Evolutionary conservation across 2,113 vertebrate genomes (phyloP).

Genomic region (Callipepla californica): DNA sequence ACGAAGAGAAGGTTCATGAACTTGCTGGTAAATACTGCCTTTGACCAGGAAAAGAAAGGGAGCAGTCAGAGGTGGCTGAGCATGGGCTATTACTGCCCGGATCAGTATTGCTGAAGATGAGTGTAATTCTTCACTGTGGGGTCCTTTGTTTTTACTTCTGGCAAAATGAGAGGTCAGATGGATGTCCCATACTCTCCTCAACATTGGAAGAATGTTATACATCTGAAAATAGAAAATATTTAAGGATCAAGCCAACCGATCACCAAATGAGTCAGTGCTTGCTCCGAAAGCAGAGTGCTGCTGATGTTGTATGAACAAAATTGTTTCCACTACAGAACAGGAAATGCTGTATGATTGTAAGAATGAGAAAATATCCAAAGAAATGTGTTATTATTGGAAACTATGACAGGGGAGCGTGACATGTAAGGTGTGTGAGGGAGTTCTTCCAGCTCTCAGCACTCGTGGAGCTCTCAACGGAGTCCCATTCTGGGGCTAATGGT

Average conservation of each 20-base stretch:
- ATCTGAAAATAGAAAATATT: background rate
- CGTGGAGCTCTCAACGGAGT: background rate
- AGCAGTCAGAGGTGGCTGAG: background rate
- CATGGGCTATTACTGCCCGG: background rate
- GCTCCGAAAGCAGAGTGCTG: background rate
- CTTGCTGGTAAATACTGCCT: constrained; percentile 3
- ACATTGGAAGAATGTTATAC: background rate
- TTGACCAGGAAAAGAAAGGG: background rate
- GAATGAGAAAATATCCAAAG: background rate
- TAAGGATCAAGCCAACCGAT: background rate
- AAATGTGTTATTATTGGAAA: background rate
- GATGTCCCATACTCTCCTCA: background rate
- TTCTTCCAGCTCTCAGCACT: background rate
- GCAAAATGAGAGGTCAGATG: background rate
- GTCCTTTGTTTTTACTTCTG: background rate
- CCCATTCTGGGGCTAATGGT: background rate
- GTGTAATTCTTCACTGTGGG: background rate
- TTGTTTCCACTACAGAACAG: background rate
- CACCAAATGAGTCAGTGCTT: background rate
- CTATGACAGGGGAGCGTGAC: background rate
- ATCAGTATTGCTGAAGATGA: background rate
- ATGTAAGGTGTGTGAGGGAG: background rate
- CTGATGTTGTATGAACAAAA: background rate
- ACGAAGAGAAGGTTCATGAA: background rate
- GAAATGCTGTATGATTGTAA: background rate